These are phyloP conservation scores for Eriocheir sinensis DNA, from an alignment of 1,140 invertebrate species.

Conservation along the genomic window DNA sequence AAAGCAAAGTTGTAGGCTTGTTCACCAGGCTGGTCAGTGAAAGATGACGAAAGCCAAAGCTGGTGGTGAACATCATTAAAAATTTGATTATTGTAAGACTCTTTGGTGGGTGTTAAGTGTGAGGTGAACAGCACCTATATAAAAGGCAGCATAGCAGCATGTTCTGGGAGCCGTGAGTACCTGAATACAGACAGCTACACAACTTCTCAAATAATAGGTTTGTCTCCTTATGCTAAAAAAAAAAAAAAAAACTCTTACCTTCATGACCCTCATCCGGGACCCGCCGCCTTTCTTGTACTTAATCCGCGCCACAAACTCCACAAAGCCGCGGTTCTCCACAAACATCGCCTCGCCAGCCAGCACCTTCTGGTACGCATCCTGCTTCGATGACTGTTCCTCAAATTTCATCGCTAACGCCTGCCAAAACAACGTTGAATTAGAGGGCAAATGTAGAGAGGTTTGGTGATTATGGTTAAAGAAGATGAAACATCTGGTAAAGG, in stretches of 20 bases:
- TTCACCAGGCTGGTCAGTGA: too few species aligned
- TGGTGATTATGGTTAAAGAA: too few species aligned
- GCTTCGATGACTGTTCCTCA: neutral
- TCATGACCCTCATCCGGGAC: slow-evolving; percentile 60
- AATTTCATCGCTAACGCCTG: slow-evolving; percentile 41
- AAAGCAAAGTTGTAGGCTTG: too few species aligned
- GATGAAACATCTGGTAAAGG: too few species aligned
- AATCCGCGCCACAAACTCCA: slow-evolving; percentile 54
- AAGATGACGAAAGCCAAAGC: too few species aligned
- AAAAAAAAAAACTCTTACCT: neutral
- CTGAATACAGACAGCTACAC: neutral
- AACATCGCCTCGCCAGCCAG: slow-evolving; percentile 45
- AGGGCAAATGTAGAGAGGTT: too few species aligned
- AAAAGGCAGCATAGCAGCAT: neutral
- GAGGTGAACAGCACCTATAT: too few species aligned
- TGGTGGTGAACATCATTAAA: too few species aligned
- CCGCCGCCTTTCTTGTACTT: slow-evolving; percentile 33
- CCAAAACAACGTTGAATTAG: neutral
- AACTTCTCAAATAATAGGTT: neutral
- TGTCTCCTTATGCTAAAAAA: too few species aligned
- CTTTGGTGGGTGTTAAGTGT: too few species aligned
- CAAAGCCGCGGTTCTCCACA: slow-evolving; percentile 49
- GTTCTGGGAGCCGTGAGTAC: neutral
- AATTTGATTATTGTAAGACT: too few species aligned
- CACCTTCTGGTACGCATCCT: slow-evolving; percentile 39